phyloP scores from a whole-genome alignment of 2,888 invertebrate species.

The Patella ulyssiponensis region DNA sequence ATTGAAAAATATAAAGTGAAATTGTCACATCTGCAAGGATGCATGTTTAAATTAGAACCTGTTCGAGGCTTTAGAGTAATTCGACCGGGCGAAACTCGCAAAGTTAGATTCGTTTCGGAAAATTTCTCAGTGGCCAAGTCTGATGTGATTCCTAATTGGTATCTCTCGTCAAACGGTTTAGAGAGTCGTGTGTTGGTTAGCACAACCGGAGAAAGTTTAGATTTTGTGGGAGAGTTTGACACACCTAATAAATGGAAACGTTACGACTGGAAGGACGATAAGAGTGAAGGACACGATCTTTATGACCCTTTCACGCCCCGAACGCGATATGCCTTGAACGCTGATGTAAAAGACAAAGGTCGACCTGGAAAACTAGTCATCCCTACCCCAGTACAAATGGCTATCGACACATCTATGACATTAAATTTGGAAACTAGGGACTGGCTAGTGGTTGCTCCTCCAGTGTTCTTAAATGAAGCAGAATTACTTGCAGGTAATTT shows the following conservation, averaged over 20 bases:
- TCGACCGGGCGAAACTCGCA: constrained; percentile 32
- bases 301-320: constrained; percentile 38
- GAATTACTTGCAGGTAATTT: constrained; percentile 44
- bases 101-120: constrained; percentile 34
- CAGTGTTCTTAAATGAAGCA: constrained; percentile 40
- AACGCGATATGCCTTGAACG: constrained; percentile 35
- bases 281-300: constrained; percentile 25
- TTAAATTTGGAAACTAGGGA: constrained; percentile 33
- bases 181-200: constrained; percentile 42
- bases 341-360: constrained; percentile 27
- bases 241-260: constrained; percentile 47
- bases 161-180: constrained; percentile 38
- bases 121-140: constrained; percentile 45
- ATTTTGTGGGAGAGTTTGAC: constrained; percentile 44
- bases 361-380: constrained; percentile 26
- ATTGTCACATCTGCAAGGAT: constrained; percentile 47
- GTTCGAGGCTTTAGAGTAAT: constrained; percentile 31
- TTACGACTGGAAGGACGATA: constrained; percentile 13
- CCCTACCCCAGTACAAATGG: constrained; percentile 38
- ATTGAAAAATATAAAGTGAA: constrained; percentile 36
- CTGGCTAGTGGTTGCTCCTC: constrained; percentile 46
- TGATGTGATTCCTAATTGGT: constrained; percentile 57
- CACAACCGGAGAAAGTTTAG: constrained; percentile 47
- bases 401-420: constrained; percentile 9
- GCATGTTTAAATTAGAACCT: constrained; percentile 45